A percentile compares a stretch with the other conserved stretches of the same genome.
Conservation (phyloP, 2,113 vertebrate genomes). For the Myodes glareolus region DNA sequence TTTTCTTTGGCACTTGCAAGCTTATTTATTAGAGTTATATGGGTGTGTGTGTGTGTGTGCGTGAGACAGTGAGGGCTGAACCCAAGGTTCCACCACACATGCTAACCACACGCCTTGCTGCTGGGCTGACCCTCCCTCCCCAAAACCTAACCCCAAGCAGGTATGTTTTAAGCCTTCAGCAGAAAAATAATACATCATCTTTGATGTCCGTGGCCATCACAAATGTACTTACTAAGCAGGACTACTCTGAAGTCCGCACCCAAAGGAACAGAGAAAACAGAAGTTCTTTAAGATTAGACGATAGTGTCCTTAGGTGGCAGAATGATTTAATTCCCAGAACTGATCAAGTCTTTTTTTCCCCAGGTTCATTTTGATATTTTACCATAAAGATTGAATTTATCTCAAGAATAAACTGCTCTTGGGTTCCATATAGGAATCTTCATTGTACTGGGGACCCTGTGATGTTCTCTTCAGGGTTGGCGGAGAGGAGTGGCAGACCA, state of each 20-base stretch:
- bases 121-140: not conserved
- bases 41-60: not conserved
- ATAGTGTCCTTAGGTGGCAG: not conserved
- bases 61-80: not conserved
- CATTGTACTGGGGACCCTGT: rapidly evolving
- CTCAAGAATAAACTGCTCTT: not conserved
- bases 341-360: not conserved
- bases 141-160: not conserved
- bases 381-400: not conserved
- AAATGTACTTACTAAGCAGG: not conserved
- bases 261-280: not conserved
- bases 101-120: not conserved
- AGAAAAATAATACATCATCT: not conserved
- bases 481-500: not conserved
- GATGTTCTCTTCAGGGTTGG: not conserved
- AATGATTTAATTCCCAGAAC: not conserved
- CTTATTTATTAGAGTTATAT: constrained; percentile 73
- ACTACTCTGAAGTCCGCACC: not conserved
- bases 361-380: constrained; percentile 1
- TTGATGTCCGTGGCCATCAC: not conserved
- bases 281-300: not conserved
- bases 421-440: not conserved
- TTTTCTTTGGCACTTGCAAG: constrained; percentile 76
- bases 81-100: not conserved
- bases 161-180: constrained; percentile 65